These are phyloP conservation scores for Eurystomus gularis DNA, from an alignment of 2,113 vertebrate genomes.

Conservation along the genomic window DNA sequence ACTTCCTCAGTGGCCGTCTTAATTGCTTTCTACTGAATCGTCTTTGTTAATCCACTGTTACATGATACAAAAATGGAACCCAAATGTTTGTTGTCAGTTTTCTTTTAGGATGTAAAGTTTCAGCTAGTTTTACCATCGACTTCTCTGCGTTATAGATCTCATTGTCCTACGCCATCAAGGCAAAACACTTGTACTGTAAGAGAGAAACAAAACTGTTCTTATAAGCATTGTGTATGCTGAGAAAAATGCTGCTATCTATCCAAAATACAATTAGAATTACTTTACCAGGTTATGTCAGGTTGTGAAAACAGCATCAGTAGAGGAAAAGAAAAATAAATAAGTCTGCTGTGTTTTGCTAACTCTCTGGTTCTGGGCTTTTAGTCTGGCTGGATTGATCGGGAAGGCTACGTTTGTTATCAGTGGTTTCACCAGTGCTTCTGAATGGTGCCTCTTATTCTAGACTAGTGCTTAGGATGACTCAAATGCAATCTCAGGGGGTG, in stretches of 20 bases:
- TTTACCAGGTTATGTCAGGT: slow-evolving; percentile 57
- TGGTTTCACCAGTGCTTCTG: neutral
- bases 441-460: neutral
- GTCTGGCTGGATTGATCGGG: neutral
- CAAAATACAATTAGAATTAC: slow-evolving; percentile 61
- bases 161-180: neutral
- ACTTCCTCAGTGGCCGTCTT: neutral
- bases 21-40: slow-evolving; percentile 30
- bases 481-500: neutral
- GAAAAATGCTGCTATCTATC: slow-evolving; percentile 56
- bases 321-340: slow-evolving; percentile 50
- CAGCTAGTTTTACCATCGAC: slow-evolving; percentile 20
- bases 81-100: slow-evolving; percentile 41
- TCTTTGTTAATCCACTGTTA: slow-evolving; percentile 19
- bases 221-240: slow-evolving; percentile 17
- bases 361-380: neutral
- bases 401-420: neutral
- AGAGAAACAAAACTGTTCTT: slow-evolving; percentile 3
- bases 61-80: neutral
- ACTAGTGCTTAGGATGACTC: neutral
- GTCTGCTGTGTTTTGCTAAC: slow-evolving; percentile 9
- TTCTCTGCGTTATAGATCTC: neutral
- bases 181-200: neutral
- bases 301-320: slow-evolving; percentile 55
- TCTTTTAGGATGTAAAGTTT: slow-evolving; percentile 18